phyloP scores from a whole-genome alignment of 2,888 invertebrate species.

The Euzophera pinguis region DNA sequence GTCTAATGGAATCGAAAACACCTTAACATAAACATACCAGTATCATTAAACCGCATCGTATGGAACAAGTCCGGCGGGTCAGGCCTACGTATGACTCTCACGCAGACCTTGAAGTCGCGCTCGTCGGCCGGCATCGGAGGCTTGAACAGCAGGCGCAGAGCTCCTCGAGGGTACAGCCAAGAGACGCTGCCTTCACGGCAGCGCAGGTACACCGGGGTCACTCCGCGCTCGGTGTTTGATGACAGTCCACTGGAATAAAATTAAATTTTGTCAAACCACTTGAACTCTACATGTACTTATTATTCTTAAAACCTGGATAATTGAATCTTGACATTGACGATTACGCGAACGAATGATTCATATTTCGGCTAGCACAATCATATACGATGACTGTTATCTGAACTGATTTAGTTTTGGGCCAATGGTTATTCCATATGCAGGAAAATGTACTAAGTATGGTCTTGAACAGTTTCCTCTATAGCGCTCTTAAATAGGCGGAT shows the following conservation, averaged over 20 bases:
- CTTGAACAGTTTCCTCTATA: background rate
- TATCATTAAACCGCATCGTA: constrained; percentile 49
- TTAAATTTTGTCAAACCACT: too few relatives aligned
- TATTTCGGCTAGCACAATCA: too few relatives aligned
- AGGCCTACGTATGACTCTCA: constrained; percentile 77
- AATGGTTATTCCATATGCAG: too few relatives aligned
- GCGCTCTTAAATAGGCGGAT: background rate
- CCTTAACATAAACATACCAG: constrained; percentile 34
- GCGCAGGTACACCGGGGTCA: constrained; percentile 87
- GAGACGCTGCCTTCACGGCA: constrained; percentile 85
- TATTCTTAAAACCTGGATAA: too few relatives aligned
- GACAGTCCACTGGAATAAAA: constrained; percentile 79
- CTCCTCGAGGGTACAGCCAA: constrained; percentile 89
- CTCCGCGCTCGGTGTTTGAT: constrained; percentile 77
- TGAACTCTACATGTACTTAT: too few relatives aligned
- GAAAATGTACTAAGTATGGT: background rate
- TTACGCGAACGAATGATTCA: too few relatives aligned
- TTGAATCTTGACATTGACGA: too few relatives aligned
- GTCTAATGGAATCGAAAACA: background rate
- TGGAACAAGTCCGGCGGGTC: constrained; percentile 81
- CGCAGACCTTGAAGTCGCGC: constrained; percentile 84
- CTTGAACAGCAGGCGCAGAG: constrained; percentile 83
- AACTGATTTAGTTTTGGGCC: too few relatives aligned
- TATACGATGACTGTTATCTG: too few relatives aligned
- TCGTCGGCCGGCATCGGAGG: constrained; percentile 80